Conservation (phyloP, 2,113 vertebrate species). For the Podilymbus podiceps region DNA sequence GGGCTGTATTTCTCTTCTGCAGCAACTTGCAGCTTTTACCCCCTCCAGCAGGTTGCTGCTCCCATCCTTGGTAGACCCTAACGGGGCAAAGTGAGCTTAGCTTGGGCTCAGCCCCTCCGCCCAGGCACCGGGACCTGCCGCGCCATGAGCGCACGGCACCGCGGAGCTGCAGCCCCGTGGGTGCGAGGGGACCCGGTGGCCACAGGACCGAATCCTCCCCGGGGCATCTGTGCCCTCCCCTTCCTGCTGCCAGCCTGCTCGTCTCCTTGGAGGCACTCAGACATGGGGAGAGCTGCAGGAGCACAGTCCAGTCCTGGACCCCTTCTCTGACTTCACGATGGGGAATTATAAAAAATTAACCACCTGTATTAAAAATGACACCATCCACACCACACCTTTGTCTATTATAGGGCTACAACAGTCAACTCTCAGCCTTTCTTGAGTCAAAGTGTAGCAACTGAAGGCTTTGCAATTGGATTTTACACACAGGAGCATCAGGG, state of each 20-base stretch:
- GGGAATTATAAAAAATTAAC: not conserved
- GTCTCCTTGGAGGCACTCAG: not conserved
- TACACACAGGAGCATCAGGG: not conserved
- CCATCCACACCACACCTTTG: not conserved
- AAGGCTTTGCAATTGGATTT: not conserved
- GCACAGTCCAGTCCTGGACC: not conserved
- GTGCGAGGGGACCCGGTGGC: not conserved
- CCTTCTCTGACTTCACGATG: not conserved
- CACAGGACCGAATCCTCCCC: not conserved
- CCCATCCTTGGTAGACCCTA: not conserved
- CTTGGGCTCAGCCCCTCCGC: not conserved
- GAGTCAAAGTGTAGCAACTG: not conserved
- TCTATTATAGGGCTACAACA: not conserved
- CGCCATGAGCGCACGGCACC: not conserved
- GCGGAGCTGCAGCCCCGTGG: not conserved
- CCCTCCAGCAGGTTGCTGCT: not conserved
- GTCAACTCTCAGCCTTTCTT: not conserved
- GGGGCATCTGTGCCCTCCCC: not conserved
- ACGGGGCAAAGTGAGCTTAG: not conserved
- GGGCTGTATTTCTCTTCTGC: not conserved
- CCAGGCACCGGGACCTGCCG: not conserved
- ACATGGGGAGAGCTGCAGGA: not conserved
- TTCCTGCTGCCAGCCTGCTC: not conserved
- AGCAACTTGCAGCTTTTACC: not conserved
- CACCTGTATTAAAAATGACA: too few species aligned